Evolutionary conservation across 2,113 vertebrate genomes (phyloP), one percentile per base, ranked within the genome.

Genomic region (Xyrauchen texanus): DNA sequence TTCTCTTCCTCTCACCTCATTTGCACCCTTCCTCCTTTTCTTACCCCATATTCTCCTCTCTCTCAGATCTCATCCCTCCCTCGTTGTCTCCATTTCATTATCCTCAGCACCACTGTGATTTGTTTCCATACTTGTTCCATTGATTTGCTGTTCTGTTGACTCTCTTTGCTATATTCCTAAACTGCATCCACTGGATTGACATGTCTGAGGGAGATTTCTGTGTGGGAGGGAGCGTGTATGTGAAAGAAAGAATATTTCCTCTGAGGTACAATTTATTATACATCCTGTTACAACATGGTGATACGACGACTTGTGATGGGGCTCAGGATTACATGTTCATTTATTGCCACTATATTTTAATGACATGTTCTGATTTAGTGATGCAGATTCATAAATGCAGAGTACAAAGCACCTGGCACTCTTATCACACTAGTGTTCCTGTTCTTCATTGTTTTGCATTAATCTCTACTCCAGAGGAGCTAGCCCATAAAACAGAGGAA

Each of bases 101-200:
- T 74, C 83, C 84, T 91, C 87, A 89, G 91, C 90, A 89, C 86
- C 81, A 85, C 83, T 82, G 77, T 86, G 84, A 87, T 90, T 91
- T 89, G 87, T 90, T 89, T 89, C 88, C 87, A 87, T 89, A 86
- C 88, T 87, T 88, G 89, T 88, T 91, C 87, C 90, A 91, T 91
- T 88, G 90, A 90, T 91, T 86, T 75, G 57, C 69, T 77, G 21
- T 62, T 51, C 61, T 45, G 45, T 21, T 62, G 8, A 1, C 9
- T 8, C 47, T 66, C 80, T 90, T 90, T 89, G 89, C 86, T 87
- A 85, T 88, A 87, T 85, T 70, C 82, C 62, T 45, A 82, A 83
- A 86, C 89, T 89, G 89, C 88, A 91, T 90, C 72, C 77, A 79
- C 81, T 83, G n/a, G 44, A 57, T 71, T 46, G 86, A 90, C 87